Evolutionary conservation across 2,888 invertebrate genomes (phyloP), one percentile per base, ranked within the genome.

Genomic region (Diploptera punctata): DNA sequence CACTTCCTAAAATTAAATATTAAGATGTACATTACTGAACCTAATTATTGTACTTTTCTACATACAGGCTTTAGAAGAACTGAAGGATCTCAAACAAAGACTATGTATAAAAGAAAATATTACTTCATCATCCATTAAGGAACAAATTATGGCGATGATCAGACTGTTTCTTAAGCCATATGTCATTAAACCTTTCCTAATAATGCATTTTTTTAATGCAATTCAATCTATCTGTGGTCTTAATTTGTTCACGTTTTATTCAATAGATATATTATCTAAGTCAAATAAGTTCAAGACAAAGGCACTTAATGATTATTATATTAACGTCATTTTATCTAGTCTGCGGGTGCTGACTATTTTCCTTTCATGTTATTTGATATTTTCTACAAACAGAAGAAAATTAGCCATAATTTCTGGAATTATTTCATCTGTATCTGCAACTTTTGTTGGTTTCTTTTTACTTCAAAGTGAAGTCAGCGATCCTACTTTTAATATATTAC

Each of bases 161-260:
- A 26, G 57, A 29, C 1, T 10, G 5, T 33, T 57, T 5, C n/a
- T 57, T 10, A 13, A n/a, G 18, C 29, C 89, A 0, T 87, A 89
- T 21, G 90, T 92, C 0, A 80, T 91, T 5, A 93, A 93, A 78
- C 93, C 93, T 0, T 84, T 93, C 70, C 81, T 90, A 9, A 90
- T 93, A 57, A 90, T 93, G 78, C 90, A 91, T 78, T 84, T 89
- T 0, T 93, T 93, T 82, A 91, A 91, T 80, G 81, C 91, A 77
- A 85, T 93, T 75, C 92, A 93, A 81, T 89, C 91, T 76, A 82
- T 91, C 52, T 91, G 92, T 4, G 93, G 93, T 67, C 92, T 92
- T 19, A 93, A 91, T 79, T 85, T 93, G 16, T 88, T 93, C 70
- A 91, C 93, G 70, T 93, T 93, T 82, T 93, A 93, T 79, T 93